Percentiles rank a stretch among this genome's conserved stretches.
These are phyloP conservation scores for Sclerurus mexicanus DNA, from an alignment of 2,113 vertebrate genomes.

Conservation along the genomic window DNA sequence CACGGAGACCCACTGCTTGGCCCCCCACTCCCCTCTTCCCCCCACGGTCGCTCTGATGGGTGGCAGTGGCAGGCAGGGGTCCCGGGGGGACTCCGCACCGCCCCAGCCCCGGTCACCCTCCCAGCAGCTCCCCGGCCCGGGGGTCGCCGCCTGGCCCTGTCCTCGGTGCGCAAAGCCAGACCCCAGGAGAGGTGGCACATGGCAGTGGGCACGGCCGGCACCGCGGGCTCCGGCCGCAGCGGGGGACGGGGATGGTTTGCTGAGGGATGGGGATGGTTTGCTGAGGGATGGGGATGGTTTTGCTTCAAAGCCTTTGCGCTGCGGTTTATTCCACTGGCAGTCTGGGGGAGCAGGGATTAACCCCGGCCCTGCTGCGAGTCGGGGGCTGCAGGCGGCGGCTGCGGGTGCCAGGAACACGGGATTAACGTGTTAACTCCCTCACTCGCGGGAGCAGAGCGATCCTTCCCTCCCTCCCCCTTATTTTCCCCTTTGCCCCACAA, in stretches of 20 bases:
- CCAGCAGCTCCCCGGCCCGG: not conserved
- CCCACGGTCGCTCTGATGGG: not conserved
- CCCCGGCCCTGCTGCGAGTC: not conserved
- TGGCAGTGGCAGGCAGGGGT: accelerated
- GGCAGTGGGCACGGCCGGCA: not conserved
- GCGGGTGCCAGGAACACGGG: not conserved
- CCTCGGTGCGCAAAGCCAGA: not conserved
- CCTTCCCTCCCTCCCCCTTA: not conserved
- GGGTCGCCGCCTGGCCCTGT: not conserved
- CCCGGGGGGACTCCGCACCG: not conserved
- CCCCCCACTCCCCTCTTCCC: not conserved
- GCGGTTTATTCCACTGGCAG: not conserved
- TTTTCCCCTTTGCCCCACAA: not conserved
- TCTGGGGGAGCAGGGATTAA: not conserved
- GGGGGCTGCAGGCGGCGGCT: not conserved
- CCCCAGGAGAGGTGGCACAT: not conserved
- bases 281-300: not conserved
- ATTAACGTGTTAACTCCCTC: constrained; percentile 25
- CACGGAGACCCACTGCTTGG: not conserved
- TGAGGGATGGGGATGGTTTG: not conserved
- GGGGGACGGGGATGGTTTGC: not conserved
- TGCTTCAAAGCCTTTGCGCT: not conserved
- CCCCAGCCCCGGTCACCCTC: not conserved
- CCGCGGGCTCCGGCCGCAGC: not conserved
- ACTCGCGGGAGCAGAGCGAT: not conserved